phyloP scores from a whole-genome alignment of 1,140 invertebrate genomes.

The Dendrolimus punctatus region DNA sequence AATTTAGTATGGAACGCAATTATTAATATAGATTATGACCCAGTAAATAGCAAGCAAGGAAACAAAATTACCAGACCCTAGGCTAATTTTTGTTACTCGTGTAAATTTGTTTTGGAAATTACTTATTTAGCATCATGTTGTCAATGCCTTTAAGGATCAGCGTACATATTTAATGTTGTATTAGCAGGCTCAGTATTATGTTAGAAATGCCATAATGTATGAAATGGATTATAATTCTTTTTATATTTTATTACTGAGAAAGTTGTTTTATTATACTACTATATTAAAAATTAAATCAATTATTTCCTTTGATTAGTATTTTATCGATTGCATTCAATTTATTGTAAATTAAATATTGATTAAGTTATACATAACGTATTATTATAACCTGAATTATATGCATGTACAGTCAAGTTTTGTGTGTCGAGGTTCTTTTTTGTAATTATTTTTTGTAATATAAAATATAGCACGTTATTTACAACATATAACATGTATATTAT shows the following conservation, averaged over 20 bases:
- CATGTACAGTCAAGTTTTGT: constrained; percentile 65
- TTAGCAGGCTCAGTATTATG: constrained; percentile 68
- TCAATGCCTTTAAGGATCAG: constrained; percentile 24
- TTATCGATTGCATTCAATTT: constrained; percentile 21
- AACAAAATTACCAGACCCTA: no score
- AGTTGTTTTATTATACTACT: constrained; percentile 25
- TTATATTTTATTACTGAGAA: constrained; percentile 2
- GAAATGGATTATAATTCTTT: constrained; percentile 46
- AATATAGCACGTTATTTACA: constrained; percentile 72
- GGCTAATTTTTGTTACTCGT: no score
- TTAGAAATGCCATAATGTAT: constrained; percentile 66
- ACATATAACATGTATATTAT: constrained; percentile 14
- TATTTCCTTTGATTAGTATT: constrained; percentile 44
- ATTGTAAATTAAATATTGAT: constrained; percentile 41
- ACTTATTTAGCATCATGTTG: neutral
- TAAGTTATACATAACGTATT: constrained; percentile 39
- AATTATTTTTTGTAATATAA: constrained; percentile 68
- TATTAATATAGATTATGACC: no score
- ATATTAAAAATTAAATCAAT: constrained; percentile 44
- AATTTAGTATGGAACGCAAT: no score
- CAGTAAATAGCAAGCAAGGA: no score
- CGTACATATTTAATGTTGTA: constrained; percentile 61
- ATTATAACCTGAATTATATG: constrained; percentile 59
- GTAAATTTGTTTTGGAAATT: no score
- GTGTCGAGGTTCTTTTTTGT: constrained; percentile 63